These are phyloP conservation scores for Pseudoatta argentina DNA, from an alignment of 1,140 invertebrate species.

Conservation along the genomic window DNA sequence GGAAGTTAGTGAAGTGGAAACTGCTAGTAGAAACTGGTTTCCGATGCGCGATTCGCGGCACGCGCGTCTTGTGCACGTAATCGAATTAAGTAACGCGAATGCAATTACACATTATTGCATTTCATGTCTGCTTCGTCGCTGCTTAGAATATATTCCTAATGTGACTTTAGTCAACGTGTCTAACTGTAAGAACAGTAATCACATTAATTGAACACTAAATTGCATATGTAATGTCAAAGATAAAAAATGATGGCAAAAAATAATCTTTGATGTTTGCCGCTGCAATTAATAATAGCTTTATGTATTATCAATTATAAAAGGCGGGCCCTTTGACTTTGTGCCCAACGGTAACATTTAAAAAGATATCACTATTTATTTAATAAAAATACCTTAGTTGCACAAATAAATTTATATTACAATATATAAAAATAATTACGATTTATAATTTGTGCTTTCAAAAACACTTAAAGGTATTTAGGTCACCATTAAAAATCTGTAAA, in stretches of 20 bases:
- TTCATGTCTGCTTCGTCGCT: slow-evolving; percentile 30
- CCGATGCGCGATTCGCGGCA: slow-evolving; percentile 57
- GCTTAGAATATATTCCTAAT: slow-evolving; percentile 38
- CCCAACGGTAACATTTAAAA: neutral
- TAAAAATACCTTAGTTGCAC: neutral
- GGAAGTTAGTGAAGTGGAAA: slow-evolving; percentile 60
- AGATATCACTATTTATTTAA: neutral
- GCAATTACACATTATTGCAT: slow-evolving; percentile 47
- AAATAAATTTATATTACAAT: neutral
- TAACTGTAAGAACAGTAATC: slow-evolving; percentile 7
- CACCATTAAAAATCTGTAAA: neutral
- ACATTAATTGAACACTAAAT: slow-evolving; percentile 21
- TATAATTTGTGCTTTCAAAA: neutral
- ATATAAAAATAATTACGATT: neutral
- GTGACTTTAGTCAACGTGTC: neutral
- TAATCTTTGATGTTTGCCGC: neutral
- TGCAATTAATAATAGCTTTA: neutral
- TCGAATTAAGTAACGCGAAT: slow-evolving; percentile 57
- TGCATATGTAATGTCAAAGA: neutral
- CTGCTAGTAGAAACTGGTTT: slow-evolving; percentile 44
- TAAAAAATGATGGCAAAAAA: neutral
- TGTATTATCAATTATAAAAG: neutral
- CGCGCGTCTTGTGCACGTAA: slow-evolving; percentile 47
- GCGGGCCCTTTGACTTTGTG: neutral
- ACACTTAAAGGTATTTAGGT: neutral